Base-by-base conservation (phyloP, 2,113 vertebrate species). In the Nothoprocta perdicaria region DNA sequence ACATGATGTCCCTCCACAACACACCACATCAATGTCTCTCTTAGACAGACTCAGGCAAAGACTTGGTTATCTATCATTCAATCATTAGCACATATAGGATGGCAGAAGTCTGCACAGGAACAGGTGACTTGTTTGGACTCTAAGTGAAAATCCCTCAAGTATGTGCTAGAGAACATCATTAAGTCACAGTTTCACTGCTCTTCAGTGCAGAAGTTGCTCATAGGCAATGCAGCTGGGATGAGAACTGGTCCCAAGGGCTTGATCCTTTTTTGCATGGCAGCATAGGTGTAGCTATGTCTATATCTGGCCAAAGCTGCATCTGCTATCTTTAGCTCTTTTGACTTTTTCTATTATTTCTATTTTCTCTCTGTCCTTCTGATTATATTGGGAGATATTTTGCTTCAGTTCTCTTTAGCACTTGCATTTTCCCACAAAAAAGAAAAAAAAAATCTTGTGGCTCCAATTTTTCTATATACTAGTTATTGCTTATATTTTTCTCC, bases 1-100 rank as follows among this genome's bases (percentile, higher is more conserved):
- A 52, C 38, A 23, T 50, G 38, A 11, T 72, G 46, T 35, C 33
- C 4, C 1, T 53, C 22, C 3, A 6, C 4, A 27, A 52, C 9
- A 12, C 1, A 1, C 0, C 1, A 15, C 19, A 23, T 45, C 1
- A 3, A 45, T 12, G 33, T 48, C 22, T 63, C 10, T 38, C 55
- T 57, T 69, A 40, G 48, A 3, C 65, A 43, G 69, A n/a, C 45
- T 55, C n/a, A 69, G 55, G 14, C 2, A 0, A 11, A 83, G 76
- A n/a, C 9, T 71, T 80, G n/a, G 55, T 27, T 18, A 61, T 69
- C 27, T 18, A 52, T 74, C 18, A 41, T 38, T 73, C 27, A 61
- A 11, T 21, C 0, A 0, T 55, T 87, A 12, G 12, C 35, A 69
- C 13, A 14, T 9, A 76, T 45, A 41, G 40, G 8, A 24, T 22